Evolutionary conservation across 2,113 vertebrate genomes (phyloP), one percentile per base, ranked within the genome.

Genomic region (Psammodynastes pulverulentus): DNA sequence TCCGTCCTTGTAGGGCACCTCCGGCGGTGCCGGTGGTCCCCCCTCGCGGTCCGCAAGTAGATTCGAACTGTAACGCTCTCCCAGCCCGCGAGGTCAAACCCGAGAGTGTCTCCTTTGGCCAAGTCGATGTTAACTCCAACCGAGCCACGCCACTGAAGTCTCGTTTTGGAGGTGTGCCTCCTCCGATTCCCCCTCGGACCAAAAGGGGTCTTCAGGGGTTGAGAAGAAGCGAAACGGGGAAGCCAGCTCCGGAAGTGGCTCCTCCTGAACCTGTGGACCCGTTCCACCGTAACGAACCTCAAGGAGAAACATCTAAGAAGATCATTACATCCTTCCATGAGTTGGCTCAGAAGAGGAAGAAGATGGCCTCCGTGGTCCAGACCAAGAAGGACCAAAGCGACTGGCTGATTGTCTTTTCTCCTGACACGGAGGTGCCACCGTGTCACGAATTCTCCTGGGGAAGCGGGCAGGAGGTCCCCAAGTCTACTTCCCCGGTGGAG

Each of bases 361-460:
- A 96, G 90, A 97, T 91, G 4, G 52, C 94, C 34, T 88, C 96
- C 86, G 4, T 3, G 24, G 95, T 97, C 13, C 95, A 97, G 62
- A 96, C 97, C 94, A 98, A 98, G 97, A 98, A 92, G 91, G 98
- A 97, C 97, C 96, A 95, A 49, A 98, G 98, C 5, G 99, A 99
- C 95, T 99, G 99, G 99, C 97, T 99, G 58, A 99, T 99, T 2
- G 97, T 98, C 0, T 99, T 99, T 95, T 99, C 99, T 0, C 99
- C 99, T 0, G 99, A 99, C 53, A 96, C 96, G 0, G 99, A 99
- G 88, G 94, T 98, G 87, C 98, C 98, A 0, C 97, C 97, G 0
- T 5, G 45, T 26, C 94, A 96, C 0, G 92, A 96, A 52, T 96
- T 98, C 54, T 95, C 96, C 94, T 43, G 94, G 29, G n/a, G 92